A percentile compares a stretch with the other conserved stretches of the same genome.
phyloP scores from a whole-genome alignment of 2,888 invertebrate species.

The Alsophila aescularia region DNA sequence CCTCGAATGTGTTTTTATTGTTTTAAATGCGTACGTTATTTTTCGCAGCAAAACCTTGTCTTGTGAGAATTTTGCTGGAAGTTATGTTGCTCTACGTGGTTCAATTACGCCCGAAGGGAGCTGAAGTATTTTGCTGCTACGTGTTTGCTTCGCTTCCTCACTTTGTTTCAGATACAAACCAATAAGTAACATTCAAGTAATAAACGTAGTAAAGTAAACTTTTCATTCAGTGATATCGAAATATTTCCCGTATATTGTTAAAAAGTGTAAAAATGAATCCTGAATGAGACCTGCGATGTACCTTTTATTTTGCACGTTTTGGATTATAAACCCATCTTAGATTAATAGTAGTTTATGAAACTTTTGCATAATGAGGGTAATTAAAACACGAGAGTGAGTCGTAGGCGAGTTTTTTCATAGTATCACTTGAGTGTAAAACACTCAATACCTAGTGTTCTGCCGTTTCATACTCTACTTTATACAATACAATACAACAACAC shows the following conservation, averaged over 20 bases:
- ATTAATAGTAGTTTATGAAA: no score
- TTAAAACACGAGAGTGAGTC: no score
- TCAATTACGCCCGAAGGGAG: constrained; percentile 58
- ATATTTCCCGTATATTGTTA: background rate
- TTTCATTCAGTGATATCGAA: background rate
- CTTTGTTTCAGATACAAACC: constrained; percentile 33
- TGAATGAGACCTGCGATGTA: no score
- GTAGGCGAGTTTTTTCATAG: no score
- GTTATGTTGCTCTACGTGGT: constrained; percentile 64
- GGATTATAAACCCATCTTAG: no score
- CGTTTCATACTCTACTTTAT: no score
- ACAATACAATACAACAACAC: no score
- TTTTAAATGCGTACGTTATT: constrained; percentile 78
- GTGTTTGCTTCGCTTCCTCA: constrained; percentile 39
- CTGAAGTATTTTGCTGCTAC: constrained; percentile 42
- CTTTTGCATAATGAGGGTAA: no score
- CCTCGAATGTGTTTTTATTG: constrained; percentile 74
- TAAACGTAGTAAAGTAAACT: background rate
- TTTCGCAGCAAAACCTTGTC: constrained; percentile 60
- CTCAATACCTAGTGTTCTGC: no score
- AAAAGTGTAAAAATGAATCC: no score
- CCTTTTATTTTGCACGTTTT: no score
- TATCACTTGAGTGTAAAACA: no score
- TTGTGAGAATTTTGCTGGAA: constrained; percentile 61
- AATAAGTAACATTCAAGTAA: constrained; percentile 4